Evolutionary conservation across 2,888 invertebrate genomes (phyloP).

Genomic region (Carcina quercana): DNA sequence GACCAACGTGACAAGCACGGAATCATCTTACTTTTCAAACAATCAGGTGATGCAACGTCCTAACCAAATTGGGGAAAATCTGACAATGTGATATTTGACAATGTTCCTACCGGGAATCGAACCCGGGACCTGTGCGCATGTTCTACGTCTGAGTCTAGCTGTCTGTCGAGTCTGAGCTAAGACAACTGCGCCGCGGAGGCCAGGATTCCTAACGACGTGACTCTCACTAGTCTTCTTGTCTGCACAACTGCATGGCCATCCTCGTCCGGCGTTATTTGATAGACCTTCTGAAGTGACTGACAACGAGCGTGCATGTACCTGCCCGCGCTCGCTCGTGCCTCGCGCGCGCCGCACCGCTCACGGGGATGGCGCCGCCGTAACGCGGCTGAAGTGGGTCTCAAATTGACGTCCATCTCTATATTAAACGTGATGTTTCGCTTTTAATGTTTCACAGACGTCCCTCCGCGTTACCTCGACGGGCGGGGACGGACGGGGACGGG

Average conservation of each 20-base stretch:
- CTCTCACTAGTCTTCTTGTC: not conserved
- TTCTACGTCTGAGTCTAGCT: too few species aligned
- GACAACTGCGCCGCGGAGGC: not conserved
- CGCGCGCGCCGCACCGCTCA: constrained; percentile 14
- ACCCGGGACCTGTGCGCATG: too few species aligned
- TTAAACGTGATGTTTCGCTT: constrained; percentile 39
- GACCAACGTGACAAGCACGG: too few species aligned
- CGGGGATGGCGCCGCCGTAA: constrained; percentile 26
- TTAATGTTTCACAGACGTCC: constrained; percentile 38
- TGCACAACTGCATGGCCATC: not conserved
- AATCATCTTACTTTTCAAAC: too few species aligned
- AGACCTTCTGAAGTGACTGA: not conserved
- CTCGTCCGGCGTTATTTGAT: not conserved
- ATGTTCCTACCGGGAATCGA: too few species aligned
- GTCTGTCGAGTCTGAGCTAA: too few species aligned
- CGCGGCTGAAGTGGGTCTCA: constrained; percentile 39
- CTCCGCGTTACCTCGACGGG: constrained; percentile 21
- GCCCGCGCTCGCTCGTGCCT: constrained; percentile 8
- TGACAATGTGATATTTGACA: too few species aligned
- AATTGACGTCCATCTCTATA: constrained; percentile 46
- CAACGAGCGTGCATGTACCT: not conserved
- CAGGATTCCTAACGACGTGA: not conserved
- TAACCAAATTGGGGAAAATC: not conserved
- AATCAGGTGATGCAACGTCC: too few species aligned
- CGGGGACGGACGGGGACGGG: constrained; percentile 6